Evolutionary conservation across 2,888 invertebrate species (phyloP), one percentile per base, ranked within the genome.

Genomic region (Agrotis ipsilon): DNA sequence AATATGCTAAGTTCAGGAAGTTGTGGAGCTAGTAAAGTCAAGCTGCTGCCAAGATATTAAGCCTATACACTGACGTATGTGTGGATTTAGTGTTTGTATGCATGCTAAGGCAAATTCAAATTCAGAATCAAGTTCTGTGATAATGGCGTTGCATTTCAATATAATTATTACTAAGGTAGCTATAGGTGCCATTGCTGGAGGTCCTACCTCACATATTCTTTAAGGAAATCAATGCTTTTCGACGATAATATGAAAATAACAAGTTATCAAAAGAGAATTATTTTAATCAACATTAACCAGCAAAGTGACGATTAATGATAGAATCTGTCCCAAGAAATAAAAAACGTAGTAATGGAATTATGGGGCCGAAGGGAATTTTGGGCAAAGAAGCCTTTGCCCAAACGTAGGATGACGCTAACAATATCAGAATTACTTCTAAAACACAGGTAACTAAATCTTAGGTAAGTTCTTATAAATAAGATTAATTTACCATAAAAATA

Each of bases 1-100:
- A 71, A 46, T 78, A 60, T 60, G 24, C 55, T 76, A 49, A 58
- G 32, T 58, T 80, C 69, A 63, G 70, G 63, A 77, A 60, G 63
- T 32, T 6, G 19, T 68, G 45, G 52, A 49, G 62, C 32, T 51
- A 32, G 18, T 66, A 66, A 80, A 63, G 13, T 39, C 60, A 61
- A 81, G 60, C 60, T 62, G 75, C 66, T 70, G 55, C 49, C 19
- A 21, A 59, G 43, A 68, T 61, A 81, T 68, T 68, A 43, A 39
- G 51, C 54, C 45, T 48, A 61, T 52, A 52, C 51, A n/a, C 51
- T 55, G 45, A 46, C 19, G 43, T 75, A n/a, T 45, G 2, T 48
- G 18, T 49, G 48, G 11, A 49, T 52, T 79, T 48, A 32, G 32
- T 79, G 7, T 1, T 6, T 18, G 9, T 55, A 45, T 14, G 11